Evolutionary conservation across 2,797 vertebrate species (phyloP).

Genomic region (Phataginus tetradactyla): DNA sequence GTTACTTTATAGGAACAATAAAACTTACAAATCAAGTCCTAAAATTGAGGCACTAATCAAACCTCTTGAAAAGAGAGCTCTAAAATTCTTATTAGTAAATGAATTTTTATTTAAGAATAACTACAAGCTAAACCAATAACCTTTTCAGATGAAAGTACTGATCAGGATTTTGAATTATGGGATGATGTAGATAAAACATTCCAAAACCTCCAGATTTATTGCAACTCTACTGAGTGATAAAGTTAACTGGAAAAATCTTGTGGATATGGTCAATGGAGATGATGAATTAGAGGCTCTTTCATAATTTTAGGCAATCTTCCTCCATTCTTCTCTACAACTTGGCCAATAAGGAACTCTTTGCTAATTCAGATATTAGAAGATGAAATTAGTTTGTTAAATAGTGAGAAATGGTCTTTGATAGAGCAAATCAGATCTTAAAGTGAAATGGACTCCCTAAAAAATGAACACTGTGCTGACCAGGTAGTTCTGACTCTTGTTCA

Average conservation of each 20-base stretch:
- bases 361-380: constrained; percentile 94
- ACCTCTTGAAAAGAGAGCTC: constrained; percentile 95
- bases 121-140: constrained; percentile 94
- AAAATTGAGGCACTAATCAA: constrained; percentile 97
- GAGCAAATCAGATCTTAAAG: constrained; percentile 94
- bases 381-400: constrained; percentile 93
- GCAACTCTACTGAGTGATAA: constrained; percentile 92
- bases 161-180: constrained; percentile 97
- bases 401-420: constrained; percentile 92
- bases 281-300: constrained; percentile 86
- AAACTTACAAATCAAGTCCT: constrained; percentile 95
- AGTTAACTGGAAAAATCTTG: constrained; percentile 86
- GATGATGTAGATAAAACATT: constrained; percentile 95
- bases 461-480: constrained; percentile 85
- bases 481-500: constrained; percentile 80
- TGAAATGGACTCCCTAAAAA: constrained; percentile 92
- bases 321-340: constrained; percentile 79
- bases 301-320: constrained; percentile 66
- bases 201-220: constrained; percentile 94
- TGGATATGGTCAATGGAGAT: constrained; percentile 89
- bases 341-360: constrained; percentile 88
- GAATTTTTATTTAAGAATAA: constrained; percentile 97
- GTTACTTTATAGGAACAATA: constrained; percentile 94
- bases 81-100: constrained; percentile 97
- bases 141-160: constrained; percentile 97